Evolutionary conservation across 37 sponge, comb jelly and placozoan species (phyloP).

Genomic region (Sycon ciliatum): DNA sequence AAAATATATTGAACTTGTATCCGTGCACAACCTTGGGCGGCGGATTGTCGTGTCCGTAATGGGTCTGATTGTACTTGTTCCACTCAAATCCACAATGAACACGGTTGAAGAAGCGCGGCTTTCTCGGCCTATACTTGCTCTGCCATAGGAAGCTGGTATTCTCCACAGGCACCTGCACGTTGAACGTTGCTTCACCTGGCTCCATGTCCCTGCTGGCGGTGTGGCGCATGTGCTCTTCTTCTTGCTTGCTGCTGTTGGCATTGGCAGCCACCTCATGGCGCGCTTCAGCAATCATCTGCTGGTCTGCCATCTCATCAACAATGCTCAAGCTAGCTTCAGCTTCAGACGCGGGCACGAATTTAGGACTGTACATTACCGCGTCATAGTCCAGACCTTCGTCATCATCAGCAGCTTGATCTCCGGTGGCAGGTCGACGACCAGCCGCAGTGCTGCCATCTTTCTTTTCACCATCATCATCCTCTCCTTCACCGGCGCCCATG

Average conservation of each 20-base stretch:
- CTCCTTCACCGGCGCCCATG: neutral
- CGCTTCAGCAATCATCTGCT: no score
- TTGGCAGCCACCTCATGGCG: no score
- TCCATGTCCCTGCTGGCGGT: constrained; percentile 19
- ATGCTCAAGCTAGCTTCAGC: neutral
- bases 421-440: neutral
- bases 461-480: neutral
- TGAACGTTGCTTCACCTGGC: constrained; percentile 82
- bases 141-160: constrained; percentile 69
- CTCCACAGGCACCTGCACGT: neutral
- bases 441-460: neutral
- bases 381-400: neutral
- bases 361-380: constrained; percentile 1
- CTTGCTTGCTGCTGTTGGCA: neutral
- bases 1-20: constrained; percentile 99
- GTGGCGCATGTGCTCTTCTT: neutral
- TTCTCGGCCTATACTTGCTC: constrained; percentile 88
- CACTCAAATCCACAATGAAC: constrained; percentile 99
- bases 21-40: constrained; percentile 99
- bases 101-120: constrained; percentile 94
- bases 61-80: constrained; percentile 99
- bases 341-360: constrained; percentile 47
- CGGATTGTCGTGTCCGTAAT: constrained; percentile 96
- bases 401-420: constrained; percentile 5
- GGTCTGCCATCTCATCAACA: neutral